phyloP scores from a whole-genome alignment of 2,888 invertebrate species.

The Chrysina gloriosa region DNA sequence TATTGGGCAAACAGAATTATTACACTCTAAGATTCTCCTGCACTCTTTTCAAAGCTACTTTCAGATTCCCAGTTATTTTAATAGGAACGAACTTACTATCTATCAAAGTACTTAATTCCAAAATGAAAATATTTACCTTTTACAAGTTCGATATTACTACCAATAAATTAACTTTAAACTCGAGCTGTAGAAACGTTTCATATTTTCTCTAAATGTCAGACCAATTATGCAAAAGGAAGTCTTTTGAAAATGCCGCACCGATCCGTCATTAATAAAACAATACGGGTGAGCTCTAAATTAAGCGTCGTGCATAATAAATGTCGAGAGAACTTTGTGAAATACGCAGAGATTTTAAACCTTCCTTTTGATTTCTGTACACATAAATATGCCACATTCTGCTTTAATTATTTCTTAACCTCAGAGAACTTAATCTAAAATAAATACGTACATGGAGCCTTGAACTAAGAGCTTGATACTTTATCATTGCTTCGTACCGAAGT shows the following conservation, averaged over 20 bases:
- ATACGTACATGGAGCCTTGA: background rate
- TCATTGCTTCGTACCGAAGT: background rate
- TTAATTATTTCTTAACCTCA: slow-evolving; percentile 22
- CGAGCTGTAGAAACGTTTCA: background rate
- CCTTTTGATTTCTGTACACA: background rate
- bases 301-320: slow-evolving; percentile 24
- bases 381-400: slow-evolving; percentile 9
- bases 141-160: background rate
- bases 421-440: slow-evolving; percentile 2
- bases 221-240: slow-evolving; percentile 5
- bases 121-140: background rate
- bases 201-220: slow-evolving; percentile 9
- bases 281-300: slow-evolving; percentile 20
- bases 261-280: slow-evolving; percentile 13
- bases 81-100: no score
- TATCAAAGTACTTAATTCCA: no score
- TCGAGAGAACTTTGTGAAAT: slow-evolving; percentile 28
- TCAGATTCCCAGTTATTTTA: no score
- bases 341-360: slow-evolving; percentile 2
- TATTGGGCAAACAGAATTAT: no score
- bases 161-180: slow-evolving; percentile 17
- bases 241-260: slow-evolving; percentile 14
- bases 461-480: background rate
- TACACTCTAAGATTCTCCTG: no score
- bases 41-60: no score